phyloP scores from a whole-genome alignment of 2,888 invertebrate genomes.

The Unio delphinus region DNA sequence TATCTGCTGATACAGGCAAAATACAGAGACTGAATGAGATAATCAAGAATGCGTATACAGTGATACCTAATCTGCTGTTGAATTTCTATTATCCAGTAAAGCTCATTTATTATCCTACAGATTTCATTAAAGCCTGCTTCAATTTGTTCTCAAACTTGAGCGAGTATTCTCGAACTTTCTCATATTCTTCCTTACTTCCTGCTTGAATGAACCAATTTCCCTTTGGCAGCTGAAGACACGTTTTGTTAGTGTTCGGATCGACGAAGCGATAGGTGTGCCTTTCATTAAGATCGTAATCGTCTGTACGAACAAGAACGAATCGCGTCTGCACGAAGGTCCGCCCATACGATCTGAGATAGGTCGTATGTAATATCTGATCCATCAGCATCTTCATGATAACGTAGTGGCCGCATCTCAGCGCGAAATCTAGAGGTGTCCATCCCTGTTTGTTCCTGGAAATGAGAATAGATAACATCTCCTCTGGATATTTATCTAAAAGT shows the following conservation, averaged over 20 bases:
- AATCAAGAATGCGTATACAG: no score
- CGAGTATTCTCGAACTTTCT: conserved; percentile 26
- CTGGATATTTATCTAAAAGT: conserved; percentile 19
- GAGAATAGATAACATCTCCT: conserved; percentile 25
- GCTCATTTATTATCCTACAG: neutral
- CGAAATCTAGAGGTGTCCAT: conserved; percentile 38
- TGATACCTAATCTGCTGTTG: no score
- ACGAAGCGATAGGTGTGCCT: conserved; percentile 29
- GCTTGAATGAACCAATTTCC: conserved; percentile 40
- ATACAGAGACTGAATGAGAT: no score
- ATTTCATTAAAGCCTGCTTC: conserved; percentile 29
- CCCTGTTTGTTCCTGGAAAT: conserved; percentile 33
- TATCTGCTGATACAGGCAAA: no score
- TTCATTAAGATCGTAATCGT: conserved; percentile 29
- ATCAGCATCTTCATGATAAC: conserved; percentile 26
- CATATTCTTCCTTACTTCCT: conserved; percentile 33
- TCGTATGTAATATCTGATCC: conserved; percentile 13
- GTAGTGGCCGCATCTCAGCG: conserved; percentile 34
- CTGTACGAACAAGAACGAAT: conserved; percentile 30
- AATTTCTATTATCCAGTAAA: no score
- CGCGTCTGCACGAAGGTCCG: conserved; percentile 36
- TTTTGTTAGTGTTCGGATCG: conserved; percentile 14
- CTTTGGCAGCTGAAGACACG: conserved; percentile 36
- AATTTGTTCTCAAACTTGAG: conserved; percentile 31
- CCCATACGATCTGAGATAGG: conserved; percentile 15